Evolutionary conservation across 2,888 invertebrate genomes (phyloP).

Genomic region (Acronicta aceris): DNA sequence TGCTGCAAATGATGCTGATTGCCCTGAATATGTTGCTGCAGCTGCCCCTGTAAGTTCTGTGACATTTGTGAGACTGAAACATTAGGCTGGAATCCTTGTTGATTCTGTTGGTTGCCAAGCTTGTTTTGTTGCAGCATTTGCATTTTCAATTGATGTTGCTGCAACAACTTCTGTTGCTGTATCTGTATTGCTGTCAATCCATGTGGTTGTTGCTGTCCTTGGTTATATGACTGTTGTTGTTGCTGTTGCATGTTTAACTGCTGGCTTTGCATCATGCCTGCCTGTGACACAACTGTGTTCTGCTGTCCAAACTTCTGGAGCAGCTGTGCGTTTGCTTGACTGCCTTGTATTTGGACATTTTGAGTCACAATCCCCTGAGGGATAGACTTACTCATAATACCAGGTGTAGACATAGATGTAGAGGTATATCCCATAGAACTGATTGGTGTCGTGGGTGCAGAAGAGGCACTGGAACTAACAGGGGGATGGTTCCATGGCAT

Average conservation of each 20-base stretch:
- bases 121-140: slow-evolving; percentile 82
- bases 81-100: slow-evolving; percentile 82
- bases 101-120: slow-evolving; percentile 67
- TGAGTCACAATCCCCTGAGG: slow-evolving; percentile 84
- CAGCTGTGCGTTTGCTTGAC: slow-evolving; percentile 77
- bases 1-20: slow-evolving; percentile 84
- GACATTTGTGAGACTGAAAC: slow-evolving; percentile 81
- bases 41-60: slow-evolving; percentile 79
- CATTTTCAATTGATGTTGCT: slow-evolving; percentile 89
- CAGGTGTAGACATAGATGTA: slow-evolving; percentile 76
- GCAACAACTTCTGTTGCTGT: slow-evolving; percentile 88
- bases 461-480: slow-evolving; percentile 77
- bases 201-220: slow-evolving; percentile 76
- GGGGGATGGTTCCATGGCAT: slow-evolving; percentile 94
- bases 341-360: slow-evolving; percentile 81
- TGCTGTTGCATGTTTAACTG: slow-evolving; percentile 77
- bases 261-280: slow-evolving; percentile 75
- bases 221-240: slow-evolving; percentile 62
- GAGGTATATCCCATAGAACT: slow-evolving; percentile 81
- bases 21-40: slow-evolving; percentile 81
- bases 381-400: slow-evolving; percentile 81
- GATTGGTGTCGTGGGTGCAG: slow-evolving; percentile 75
- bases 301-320: slow-evolving; percentile 84
- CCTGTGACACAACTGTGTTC: slow-evolving; percentile 76
- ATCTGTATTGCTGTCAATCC: slow-evolving; percentile 84